Conservation (phyloP, 2,888 invertebrate genomes). For the Crioceris asparagi region DNA sequence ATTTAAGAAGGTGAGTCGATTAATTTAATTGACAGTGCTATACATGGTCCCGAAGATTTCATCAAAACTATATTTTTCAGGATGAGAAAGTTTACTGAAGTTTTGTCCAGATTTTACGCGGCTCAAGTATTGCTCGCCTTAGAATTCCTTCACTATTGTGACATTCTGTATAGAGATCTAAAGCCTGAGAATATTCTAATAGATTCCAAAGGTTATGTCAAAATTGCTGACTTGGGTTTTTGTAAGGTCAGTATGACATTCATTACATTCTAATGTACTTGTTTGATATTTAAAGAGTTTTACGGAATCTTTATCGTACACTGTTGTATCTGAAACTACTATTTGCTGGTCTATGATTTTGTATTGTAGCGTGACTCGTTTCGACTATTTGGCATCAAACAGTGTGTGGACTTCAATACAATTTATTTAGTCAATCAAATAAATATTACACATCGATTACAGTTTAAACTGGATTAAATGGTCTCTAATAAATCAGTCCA, state of each 20-base stretch:
- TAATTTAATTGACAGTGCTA: background rate
- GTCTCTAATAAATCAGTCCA: too few species aligned
- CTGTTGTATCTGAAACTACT: too few species aligned
- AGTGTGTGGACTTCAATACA: too few species aligned
- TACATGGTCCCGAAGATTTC: background rate
- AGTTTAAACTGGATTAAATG: too few species aligned
- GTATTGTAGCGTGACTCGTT: too few species aligned
- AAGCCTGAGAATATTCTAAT: constrained; percentile 89
- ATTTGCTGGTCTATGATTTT: too few species aligned
- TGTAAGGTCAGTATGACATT: constrained; percentile 51
- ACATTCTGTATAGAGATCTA: constrained; percentile 80
- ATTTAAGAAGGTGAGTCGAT: constrained; percentile 44
- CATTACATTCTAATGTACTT: too few species aligned
- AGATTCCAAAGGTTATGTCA: constrained; percentile 65
- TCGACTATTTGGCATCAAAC: too few species aligned
- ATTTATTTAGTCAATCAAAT: too few species aligned
- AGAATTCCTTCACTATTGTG: constrained; percentile 83
- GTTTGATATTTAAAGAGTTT: too few species aligned
- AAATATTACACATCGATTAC: too few species aligned
- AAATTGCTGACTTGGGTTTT: constrained; percentile 92
- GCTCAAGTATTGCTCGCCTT: constrained; percentile 81
- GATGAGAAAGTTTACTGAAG: constrained; percentile 54
- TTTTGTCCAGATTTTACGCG: constrained; percentile 76
- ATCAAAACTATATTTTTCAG: constrained; percentile 20
- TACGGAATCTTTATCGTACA: too few species aligned